Base-by-base conservation (phyloP, 2,888 invertebrate species). In the Psococerastis gibbosa region DNA sequence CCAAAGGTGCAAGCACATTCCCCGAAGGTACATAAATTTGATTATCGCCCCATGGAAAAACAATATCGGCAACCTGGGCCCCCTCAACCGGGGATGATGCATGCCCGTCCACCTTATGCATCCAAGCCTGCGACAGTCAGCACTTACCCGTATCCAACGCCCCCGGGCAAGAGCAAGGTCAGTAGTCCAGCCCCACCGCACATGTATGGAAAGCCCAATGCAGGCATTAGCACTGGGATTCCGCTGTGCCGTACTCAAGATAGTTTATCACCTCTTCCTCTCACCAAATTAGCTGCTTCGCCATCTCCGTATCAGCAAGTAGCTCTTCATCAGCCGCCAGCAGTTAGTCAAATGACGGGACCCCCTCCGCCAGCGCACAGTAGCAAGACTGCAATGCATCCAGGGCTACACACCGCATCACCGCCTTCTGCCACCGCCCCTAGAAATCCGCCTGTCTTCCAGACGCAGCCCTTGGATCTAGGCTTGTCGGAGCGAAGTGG, bases 401-500 rank as follows among this genome's bases (percentile, higher is more conserved):
- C 47, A 43, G 52, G 16, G 43, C 53, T 62, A 52, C 58, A 63
- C 50, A 60, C 58, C 51, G 63, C 66, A 33, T 65, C 66, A 5
- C 64, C 65, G 11, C 61, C 68, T 44, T 55, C 63, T 17, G 59
- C 62, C 27, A 53, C 67, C 56, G 32, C 65, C 64, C 53, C 57
- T 53, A 49, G 65, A 56, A 51, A 65, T 63, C 41, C 58, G 62
- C 60, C 48, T 44, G 57, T 65, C 42, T 73, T 76, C 55, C 82
- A 83, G 61, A 78, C 78, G 45, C 81, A 82, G 56, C 83, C 83
- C 9, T 65, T 83, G 23, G 82, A 83, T 58, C 69, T 83, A 45
- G 82, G 82, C 31, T 71, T 79, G 22, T 60, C 69, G 9, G 47
- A 48, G 27, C n/a, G 42, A 22, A 32, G 48, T 43, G 16, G 47